Evolutionary conservation across 1,140 invertebrate species (phyloP).

Genomic region (Drosophila bipectinata): DNA sequence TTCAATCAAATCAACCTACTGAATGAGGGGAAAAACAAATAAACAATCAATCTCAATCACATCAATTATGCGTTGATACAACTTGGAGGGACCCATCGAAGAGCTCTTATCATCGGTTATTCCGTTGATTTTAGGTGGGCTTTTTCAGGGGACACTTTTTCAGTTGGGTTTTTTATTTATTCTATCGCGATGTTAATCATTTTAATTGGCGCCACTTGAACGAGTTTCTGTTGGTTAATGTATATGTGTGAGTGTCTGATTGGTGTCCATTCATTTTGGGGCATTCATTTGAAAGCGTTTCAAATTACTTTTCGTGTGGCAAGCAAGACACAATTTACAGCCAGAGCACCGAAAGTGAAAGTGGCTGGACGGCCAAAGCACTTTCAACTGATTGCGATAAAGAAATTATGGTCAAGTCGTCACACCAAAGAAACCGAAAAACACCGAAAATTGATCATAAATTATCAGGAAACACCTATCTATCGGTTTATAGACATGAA

Average conservation of each 20-base stretch:
- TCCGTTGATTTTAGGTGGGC: conserved; percentile 27
- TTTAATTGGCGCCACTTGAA: conserved; percentile 79
- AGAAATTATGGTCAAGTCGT: conserved; percentile 29
- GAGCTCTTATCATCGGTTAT: conserved; percentile 61
- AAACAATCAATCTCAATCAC: conserved; percentile 81
- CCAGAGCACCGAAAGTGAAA: conserved; percentile 57
- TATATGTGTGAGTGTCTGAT: conserved; percentile 45
- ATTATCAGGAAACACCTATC: conserved; percentile 22
- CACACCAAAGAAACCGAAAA: background rate
- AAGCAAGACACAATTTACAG: conserved; percentile 19
- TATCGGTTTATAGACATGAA: conserved; percentile 1
- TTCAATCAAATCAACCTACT: conserved; percentile 47
- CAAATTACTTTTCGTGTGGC: conserved; percentile 73
- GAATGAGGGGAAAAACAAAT: conserved; percentile 63
- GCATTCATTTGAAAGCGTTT: conserved; percentile 75
- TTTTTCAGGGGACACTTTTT: conserved; percentile 39
- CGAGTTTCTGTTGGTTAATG: conserved; percentile 17
- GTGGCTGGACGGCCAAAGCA: conserved; percentile 34
- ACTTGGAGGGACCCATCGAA: conserved; percentile 58
- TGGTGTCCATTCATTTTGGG: conserved; percentile 69
- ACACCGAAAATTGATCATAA: conserved; percentile 17
- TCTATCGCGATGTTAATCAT: conserved; percentile 74
- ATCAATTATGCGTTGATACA: conserved; percentile 77
- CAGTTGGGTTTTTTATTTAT: conserved; percentile 41
- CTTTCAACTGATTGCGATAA: conserved; percentile 58